Evolutionary conservation across 2,113 vertebrate genomes (phyloP).

Genomic region (Pitta sordida): DNA sequence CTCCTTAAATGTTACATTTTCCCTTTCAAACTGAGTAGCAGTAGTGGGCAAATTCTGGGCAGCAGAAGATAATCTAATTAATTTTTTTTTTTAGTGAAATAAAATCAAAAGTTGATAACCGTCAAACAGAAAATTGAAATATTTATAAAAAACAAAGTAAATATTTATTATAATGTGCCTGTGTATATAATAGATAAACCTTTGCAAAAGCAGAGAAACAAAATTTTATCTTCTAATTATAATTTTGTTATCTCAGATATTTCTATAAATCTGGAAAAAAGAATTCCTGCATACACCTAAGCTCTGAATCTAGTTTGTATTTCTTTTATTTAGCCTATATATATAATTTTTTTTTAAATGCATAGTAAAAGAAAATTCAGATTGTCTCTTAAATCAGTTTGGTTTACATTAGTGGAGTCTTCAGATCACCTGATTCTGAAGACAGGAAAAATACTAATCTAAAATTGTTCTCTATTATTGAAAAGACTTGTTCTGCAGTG

Average conservation of each 20-base stretch:
- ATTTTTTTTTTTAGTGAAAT: not conserved
- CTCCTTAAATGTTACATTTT: not conserved
- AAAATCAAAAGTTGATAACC: not conserved
- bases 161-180: not conserved
- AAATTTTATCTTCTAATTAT: not conserved
- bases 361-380: not conserved
- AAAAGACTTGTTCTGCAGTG: not conserved
- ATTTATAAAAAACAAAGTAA: not conserved
- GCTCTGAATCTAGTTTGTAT: not conserved
- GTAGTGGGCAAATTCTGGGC: not conserved
- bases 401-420: not conserved
- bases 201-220: not conserved
- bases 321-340: not conserved
- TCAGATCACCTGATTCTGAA: not conserved
- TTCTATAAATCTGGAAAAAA: not conserved
- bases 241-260: not conserved
- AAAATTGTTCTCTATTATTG: not conserved
- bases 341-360: not conserved
- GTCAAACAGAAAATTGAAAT: not conserved
- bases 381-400: not conserved
- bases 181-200: not conserved
- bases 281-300: not conserved
- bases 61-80: not conserved
- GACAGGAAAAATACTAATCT: not conserved
- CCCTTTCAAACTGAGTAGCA: not conserved